Percentiles rank a stretch among this genome's conserved stretches.
These are phyloP conservation scores for Diabrotica balteata DNA, from an alignment of 2,888 invertebrate genomes.

Conservation along the genomic window DNA sequence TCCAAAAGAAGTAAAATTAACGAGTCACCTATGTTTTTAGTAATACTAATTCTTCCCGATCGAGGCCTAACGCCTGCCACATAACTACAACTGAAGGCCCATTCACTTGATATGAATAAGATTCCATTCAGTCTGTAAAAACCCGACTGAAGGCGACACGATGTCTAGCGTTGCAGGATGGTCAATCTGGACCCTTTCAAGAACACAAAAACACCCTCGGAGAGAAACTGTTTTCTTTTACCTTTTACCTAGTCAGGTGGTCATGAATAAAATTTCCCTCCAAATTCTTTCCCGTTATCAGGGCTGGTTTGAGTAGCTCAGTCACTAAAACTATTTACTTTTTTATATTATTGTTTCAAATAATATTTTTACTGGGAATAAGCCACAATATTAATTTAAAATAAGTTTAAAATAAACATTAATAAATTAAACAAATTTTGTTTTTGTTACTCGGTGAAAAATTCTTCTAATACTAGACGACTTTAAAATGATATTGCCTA, in stretches of 20 bases:
- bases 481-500: too few relatives aligned
- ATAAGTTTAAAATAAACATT: too few relatives aligned
- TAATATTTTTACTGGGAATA: too few relatives aligned
- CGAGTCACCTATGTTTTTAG: neutral
- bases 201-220: conserved; percentile 37
- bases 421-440: too few relatives aligned
- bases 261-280: conserved; percentile 45
- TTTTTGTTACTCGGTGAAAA: too few relatives aligned
- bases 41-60: neutral
- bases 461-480: too few relatives aligned
- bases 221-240: conserved; percentile 35
- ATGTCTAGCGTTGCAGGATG: conserved; percentile 38
- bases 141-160: conserved; percentile 37
- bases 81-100: neutral
- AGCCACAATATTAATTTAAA: too few relatives aligned
- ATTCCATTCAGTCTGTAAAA: conserved; percentile 30
- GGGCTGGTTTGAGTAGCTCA: neutral
- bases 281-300: conserved; percentile 40
- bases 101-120: neutral
- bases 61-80: neutral
- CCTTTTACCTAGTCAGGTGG: conserved; percentile 46
- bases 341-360: too few relatives aligned
- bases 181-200: conserved; percentile 39
- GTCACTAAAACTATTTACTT: too few relatives aligned
- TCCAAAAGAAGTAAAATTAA: neutral